A percentile compares a stretch with the other conserved stretches of the same genome.
These are phyloP conservation scores for Pristionchus maxplancki DNA, from an alignment of 2,888 invertebrate species.

Conservation along the genomic window DNA sequence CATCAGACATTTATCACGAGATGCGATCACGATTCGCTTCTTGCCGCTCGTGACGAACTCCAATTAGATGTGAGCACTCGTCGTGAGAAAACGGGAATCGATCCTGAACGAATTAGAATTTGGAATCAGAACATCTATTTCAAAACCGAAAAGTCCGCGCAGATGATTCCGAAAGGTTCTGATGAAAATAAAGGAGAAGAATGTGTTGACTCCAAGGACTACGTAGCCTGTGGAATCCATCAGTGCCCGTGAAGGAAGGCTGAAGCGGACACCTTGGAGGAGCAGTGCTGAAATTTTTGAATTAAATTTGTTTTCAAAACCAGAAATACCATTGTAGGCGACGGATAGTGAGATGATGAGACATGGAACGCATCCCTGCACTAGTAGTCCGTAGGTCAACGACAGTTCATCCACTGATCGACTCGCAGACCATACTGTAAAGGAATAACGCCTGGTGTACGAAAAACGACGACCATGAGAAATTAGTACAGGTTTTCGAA, in stretches of 20 bases:
- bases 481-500: no score
- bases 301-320: background rate
- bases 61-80: no score
- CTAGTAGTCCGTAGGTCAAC: background rate
- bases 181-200: conserved; percentile 1
- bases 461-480: no score
- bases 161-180: background rate
- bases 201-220: background rate
- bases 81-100: no score
- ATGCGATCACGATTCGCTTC: no score
- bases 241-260: background rate
- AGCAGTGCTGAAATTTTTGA: background rate
- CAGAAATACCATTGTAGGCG: background rate
- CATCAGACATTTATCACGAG: no score
- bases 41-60: no score
- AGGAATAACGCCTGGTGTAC: no score
- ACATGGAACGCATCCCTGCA: background rate
- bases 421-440: background rate
- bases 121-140: background rate
- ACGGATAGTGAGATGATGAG: background rate
- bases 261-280: background rate
- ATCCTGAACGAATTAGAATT: background rate
- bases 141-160: background rate
- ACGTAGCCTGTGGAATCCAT: background rate
- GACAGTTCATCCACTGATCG: background rate